A percentile compares a stretch with the other conserved stretches of the same genome.
Conservation (phyloP, 2,797 vertebrate genomes). For the Cryptoblepharus egeriae region DNA sequence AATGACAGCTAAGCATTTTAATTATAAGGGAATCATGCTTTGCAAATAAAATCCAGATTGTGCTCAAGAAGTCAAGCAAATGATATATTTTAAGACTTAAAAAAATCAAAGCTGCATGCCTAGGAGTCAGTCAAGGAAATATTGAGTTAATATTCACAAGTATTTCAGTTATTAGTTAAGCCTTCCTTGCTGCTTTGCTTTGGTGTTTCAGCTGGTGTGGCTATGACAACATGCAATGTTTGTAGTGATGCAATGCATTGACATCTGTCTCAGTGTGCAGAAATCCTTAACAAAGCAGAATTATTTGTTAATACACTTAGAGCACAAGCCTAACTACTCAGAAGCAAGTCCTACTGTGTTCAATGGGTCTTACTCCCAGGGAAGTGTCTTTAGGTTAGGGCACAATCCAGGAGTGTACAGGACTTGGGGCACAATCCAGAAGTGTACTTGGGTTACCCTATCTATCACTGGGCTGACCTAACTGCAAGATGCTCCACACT, state of each 20-base stretch:
- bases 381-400: too few species aligned
- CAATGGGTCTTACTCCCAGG: too few species aligned
- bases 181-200: constrained; percentile 69
- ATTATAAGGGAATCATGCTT: not conserved
- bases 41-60: not conserved
- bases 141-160: constrained; percentile 38
- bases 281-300: not conserved
- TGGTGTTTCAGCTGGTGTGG: constrained; percentile 65
- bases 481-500: too few species aligned
- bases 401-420: too few species aligned
- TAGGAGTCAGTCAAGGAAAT: constrained; percentile 34
- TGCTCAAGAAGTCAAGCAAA: not conserved
- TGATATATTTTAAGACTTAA: not conserved
- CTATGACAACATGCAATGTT: constrained; percentile 69
- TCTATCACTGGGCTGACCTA: too few species aligned
- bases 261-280: constrained; percentile 60
- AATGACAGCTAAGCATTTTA: not conserved
- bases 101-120: constrained; percentile 43
- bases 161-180: constrained; percentile 46
- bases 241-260: constrained; percentile 65
- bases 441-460: too few species aligned
- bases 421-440: too few species aligned
- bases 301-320: not conserved
- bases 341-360: too few species aligned
- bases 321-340: too few species aligned